phyloP scores from a whole-genome alignment of 2,888 invertebrate species.

The Hypomecis punctinalis region DNA sequence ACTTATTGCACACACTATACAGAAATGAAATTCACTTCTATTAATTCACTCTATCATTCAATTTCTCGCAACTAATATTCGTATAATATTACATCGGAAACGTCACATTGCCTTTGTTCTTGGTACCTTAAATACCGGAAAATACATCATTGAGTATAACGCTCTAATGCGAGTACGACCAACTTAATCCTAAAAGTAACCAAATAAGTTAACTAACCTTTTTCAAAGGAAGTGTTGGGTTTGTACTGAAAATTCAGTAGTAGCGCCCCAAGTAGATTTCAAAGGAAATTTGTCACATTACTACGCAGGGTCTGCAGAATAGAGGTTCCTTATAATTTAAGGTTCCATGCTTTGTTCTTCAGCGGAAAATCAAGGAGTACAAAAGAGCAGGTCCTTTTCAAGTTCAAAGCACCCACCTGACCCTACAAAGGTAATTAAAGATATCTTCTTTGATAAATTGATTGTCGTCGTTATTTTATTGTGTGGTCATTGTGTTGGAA shows the following conservation, averaged over 20 bases:
- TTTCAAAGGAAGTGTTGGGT: not conserved
- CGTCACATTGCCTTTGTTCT: constrained; percentile 19
- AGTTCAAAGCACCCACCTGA: constrained; percentile 64
- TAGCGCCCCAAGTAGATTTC: not conserved
- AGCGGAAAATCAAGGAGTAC: constrained; percentile 68
- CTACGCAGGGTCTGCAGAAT: constrained; percentile 40
- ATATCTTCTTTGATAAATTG: constrained; percentile 63
- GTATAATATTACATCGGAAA: constrained; percentile 17
- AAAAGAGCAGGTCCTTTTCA: constrained; percentile 62
- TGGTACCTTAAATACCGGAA: constrained; percentile 18
- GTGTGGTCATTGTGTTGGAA: constrained; percentile 26
- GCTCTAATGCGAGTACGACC: constrained; percentile 5
- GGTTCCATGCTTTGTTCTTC: constrained; percentile 67
- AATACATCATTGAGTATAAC: constrained; percentile 21
- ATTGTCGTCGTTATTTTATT: constrained; percentile 54
- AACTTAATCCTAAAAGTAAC: not conserved
- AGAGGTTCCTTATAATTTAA: constrained; percentile 63
- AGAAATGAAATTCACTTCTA: constrained; percentile 3
- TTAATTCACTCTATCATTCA: not conserved
- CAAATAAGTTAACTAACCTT: not conserved
- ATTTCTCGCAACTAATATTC: not conserved
- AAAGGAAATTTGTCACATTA: not conserved
- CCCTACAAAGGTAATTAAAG: constrained; percentile 67
- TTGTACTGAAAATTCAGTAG: not conserved
- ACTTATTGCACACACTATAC: no score